Evolutionary conservation across 2,113 vertebrate genomes (phyloP).

Genomic region (Malurus melanocephalus): DNA sequence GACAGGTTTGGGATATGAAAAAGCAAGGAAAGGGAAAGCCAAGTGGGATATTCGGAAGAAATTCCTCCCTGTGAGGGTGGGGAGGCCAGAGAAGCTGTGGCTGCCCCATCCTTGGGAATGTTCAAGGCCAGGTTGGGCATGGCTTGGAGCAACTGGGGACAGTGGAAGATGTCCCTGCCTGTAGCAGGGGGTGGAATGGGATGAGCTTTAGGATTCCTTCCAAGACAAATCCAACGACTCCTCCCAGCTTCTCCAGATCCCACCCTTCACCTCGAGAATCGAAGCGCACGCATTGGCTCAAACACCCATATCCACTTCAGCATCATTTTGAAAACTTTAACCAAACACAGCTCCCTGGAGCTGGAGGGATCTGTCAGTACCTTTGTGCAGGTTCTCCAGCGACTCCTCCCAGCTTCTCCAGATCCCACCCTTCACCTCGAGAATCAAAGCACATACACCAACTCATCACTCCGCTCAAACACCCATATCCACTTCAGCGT

Average conservation of each 20-base stretch:
- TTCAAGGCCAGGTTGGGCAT: fast-evolving
- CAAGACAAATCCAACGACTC: not conserved
- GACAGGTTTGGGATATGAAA: not conserved
- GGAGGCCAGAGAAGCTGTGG: not conserved
- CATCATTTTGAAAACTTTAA: no score
- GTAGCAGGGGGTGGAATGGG: not conserved
- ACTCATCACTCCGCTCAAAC: no score
- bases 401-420: conserved; percentile 70
- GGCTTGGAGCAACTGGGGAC: fast-evolving
- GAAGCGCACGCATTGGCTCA: fast-evolving
- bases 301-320: fast-evolving
- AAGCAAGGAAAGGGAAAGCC: not conserved
- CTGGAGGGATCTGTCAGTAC: conserved; percentile 50
- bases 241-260: no score
- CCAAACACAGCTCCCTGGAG: no score
- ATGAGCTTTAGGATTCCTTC: not conserved
- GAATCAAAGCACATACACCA: no score
- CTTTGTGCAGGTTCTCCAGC: conserved; percentile 91
- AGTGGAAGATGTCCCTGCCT: not conserved
- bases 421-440: no score
- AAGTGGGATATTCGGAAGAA: not conserved
- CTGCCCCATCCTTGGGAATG: not conserved
- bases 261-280: not conserved
- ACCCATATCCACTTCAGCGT: no score
- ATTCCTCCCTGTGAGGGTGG: not conserved